Conservation (phyloP, 2,888 invertebrate species). For the Oxycera nigricornis region DNA sequence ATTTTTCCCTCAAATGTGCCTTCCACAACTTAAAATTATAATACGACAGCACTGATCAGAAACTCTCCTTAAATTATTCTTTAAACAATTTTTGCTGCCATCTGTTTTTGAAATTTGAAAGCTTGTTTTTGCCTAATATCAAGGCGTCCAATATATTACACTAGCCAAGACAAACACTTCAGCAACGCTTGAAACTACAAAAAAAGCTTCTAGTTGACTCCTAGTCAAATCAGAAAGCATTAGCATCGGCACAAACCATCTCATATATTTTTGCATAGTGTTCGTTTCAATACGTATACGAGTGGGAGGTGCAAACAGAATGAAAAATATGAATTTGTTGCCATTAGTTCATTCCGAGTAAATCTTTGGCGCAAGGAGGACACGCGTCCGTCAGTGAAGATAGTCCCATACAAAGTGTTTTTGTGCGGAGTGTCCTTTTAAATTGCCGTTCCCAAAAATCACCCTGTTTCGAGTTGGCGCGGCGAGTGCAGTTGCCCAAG, state of each 20-base stretch:
- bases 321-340: slow-evolving; percentile 3
- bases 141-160: no score
- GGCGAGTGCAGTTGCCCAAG: background rate
- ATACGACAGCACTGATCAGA: no score
- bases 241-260: background rate
- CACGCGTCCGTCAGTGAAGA: background rate
- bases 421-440: background rate
- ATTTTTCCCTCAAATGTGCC: no score
- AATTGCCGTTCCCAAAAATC: background rate
- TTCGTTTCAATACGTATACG: background rate
- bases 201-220: no score
- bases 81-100: no score
- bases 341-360: slow-evolving; percentile 14
- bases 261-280: background rate
- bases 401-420: background rate
- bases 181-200: no score
- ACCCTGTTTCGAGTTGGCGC: background rate
- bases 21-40: no score
- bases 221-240: no score
- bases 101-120: no score
- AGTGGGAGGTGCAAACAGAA: background rate
- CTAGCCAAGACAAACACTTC: no score
- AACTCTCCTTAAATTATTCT: no score
- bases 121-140: no score
- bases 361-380: background rate